These are phyloP conservation scores for Aphidius colemani DNA, from an alignment of 2,888 invertebrate genomes.

Conservation along the genomic window DNA sequence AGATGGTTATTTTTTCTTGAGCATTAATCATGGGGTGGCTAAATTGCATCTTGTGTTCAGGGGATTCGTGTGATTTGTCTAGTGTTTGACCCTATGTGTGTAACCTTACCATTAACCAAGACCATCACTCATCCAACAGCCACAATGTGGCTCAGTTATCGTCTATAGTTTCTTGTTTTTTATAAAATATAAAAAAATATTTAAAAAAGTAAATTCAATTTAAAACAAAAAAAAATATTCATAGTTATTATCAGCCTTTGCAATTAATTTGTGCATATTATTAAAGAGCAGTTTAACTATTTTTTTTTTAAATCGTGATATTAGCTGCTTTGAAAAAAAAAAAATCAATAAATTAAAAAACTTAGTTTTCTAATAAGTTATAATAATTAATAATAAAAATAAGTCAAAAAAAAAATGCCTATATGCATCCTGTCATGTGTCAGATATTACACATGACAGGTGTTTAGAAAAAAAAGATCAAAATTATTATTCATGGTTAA, in stretches of 20 bases:
- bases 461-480: slow-evolving; percentile 18
- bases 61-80: slow-evolving; percentile 83
- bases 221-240: slow-evolving; percentile 22
- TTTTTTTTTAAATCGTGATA: slow-evolving; percentile 7
- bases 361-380: slow-evolving; percentile 6
- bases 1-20: slow-evolving; percentile 38
- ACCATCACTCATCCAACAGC: slow-evolving; percentile 50
- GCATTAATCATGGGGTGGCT: slow-evolving; percentile 41
- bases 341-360: background rate
- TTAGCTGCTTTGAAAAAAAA: slow-evolving; percentile 8
- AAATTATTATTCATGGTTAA: slow-evolving; percentile 22
- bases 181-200: slow-evolving; percentile 9
- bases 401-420: slow-evolving; percentile 8
- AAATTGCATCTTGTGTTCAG: slow-evolving; percentile 51
- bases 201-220: slow-evolving; percentile 6
- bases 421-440: slow-evolving; percentile 19
- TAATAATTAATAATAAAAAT: slow-evolving; percentile 3
- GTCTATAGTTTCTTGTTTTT: slow-evolving; percentile 26
- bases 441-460: slow-evolving; percentile 20
- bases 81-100: slow-evolving; percentile 89
- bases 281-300: too few species aligned
- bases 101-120: slow-evolving; percentile 57
- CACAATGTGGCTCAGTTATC: slow-evolving; percentile 48
- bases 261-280: background rate
- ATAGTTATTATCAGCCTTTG: background rate